phyloP scores from a whole-genome alignment of 2,113 vertebrate genomes.

The Myxocyprinus asiaticus region DNA sequence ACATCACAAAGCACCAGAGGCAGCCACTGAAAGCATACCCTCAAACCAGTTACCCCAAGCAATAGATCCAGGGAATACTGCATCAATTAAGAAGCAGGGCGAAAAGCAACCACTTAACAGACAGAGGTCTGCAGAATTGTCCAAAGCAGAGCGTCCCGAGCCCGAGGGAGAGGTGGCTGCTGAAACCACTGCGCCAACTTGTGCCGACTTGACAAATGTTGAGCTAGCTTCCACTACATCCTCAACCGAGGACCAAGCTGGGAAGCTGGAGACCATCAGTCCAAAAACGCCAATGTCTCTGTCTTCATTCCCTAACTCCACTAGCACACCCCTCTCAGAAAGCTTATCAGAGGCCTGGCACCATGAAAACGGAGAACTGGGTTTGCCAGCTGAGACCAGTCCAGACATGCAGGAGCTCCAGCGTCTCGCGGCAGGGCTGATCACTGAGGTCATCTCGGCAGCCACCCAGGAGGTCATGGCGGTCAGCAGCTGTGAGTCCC shows the following conservation, averaged over 20 bases:
- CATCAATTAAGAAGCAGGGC: neutral
- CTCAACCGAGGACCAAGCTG: constrained; percentile 27
- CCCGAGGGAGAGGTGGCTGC: constrained; percentile 75
- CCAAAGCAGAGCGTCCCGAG: constrained; percentile 70
- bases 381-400: constrained; percentile 16
- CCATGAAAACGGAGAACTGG: constrained; percentile 43
- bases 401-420: constrained; percentile 75
- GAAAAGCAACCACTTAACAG: constrained; percentile 20
- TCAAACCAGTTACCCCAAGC: constrained; percentile 8
- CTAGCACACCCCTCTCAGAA: constrained; percentile 59
- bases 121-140: constrained; percentile 39
- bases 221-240: constrained; percentile 33
- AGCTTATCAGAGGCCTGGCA: constrained; percentile 13
- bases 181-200: constrained; percentile 42
- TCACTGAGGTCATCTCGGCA: constrained; percentile 87
- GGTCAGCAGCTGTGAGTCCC: constrained; percentile 55
- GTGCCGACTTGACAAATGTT: constrained; percentile 45
- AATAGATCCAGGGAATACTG: constrained; percentile 4
- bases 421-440: constrained; percentile 81
- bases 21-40: neutral
- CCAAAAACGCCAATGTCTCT: constrained; percentile 49
- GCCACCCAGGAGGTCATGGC: constrained; percentile 83
- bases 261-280: constrained; percentile 33
- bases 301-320: constrained; percentile 52
- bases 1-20: constrained; percentile 23